Evolutionary conservation across 2,888 invertebrate genomes (phyloP).

Genomic region (Hirtodrosophila trivittata): DNA sequence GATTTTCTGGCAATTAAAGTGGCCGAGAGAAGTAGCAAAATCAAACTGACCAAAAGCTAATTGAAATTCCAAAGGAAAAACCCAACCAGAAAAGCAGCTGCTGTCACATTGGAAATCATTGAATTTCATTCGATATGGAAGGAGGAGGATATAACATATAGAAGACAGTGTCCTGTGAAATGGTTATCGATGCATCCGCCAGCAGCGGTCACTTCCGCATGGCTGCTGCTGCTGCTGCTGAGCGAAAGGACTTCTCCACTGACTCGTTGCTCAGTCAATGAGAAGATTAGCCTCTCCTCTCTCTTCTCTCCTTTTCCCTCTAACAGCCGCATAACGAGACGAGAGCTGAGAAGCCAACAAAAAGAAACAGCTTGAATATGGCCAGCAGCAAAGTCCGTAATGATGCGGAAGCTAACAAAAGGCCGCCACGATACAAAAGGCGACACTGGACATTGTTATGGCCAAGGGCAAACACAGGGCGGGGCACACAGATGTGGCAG

Average conservation of each 20-base stretch:
- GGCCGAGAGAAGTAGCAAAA: conserved; percentile 3
- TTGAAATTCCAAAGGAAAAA: conserved; percentile 61
- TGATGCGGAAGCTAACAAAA: conserved; percentile 77
- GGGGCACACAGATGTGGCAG: conserved; percentile 6
- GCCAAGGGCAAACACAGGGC: no score
- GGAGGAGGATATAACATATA: background rate
- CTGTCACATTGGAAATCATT: conserved; percentile 21
- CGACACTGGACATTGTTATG: conserved; percentile 29
- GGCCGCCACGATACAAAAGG: conserved; percentile 62
- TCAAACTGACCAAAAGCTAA: conserved; percentile 47
- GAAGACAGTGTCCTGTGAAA: conserved; percentile 44
- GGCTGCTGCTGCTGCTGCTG: conserved; percentile 29
- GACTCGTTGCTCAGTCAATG: conserved; percentile 54
- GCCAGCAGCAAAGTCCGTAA: conserved; percentile 67
- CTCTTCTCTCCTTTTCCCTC: background rate
- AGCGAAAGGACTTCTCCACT: conserved; percentile 19
- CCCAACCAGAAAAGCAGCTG: conserved; percentile 17
- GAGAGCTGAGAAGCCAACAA: conserved; percentile 8
- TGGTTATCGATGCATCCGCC: conserved; percentile 79
- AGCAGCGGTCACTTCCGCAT: conserved; percentile 62
- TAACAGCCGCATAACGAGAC: conserved; percentile 45
- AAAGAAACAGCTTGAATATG: conserved; percentile 40
- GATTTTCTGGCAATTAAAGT: conserved; percentile 51
- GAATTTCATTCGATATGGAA: conserved; percentile 18
- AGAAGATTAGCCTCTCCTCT: conserved; percentile 64